phyloP scores from a whole-genome alignment of 2,797 vertebrate species.

The Pseudochromis fuscus region DNA sequence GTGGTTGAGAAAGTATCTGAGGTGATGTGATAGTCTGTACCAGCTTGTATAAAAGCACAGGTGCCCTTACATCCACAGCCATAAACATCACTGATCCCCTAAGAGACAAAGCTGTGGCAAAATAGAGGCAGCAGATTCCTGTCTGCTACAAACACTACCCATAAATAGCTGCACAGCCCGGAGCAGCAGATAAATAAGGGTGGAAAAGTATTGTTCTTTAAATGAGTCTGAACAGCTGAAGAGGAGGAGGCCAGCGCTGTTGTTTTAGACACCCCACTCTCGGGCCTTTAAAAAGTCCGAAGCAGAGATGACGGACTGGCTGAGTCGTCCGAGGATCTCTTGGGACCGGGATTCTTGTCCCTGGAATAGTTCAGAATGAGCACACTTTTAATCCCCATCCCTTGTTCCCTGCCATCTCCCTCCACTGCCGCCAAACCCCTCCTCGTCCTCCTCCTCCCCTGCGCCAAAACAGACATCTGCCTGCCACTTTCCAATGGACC shows the following conservation, averaged over 20 bases:
- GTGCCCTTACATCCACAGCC: slow-evolving; percentile 32
- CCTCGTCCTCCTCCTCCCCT: slow-evolving; percentile 23
- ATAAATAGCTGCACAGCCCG: slow-evolving; percentile 73
- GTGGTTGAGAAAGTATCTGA: background rate
- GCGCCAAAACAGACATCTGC: slow-evolving; percentile 59
- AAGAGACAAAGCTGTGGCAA: slow-evolving; percentile 66
- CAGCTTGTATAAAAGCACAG: slow-evolving; percentile 14
- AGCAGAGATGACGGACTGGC: slow-evolving; percentile 73
- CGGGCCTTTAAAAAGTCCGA: slow-evolving; percentile 78
- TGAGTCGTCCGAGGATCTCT: slow-evolving; percentile 67
- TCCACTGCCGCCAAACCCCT: slow-evolving; percentile 26
- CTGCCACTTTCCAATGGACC: slow-evolving; percentile 45
- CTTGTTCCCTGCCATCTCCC: slow-evolving; percentile 76
- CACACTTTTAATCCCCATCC: slow-evolving; percentile 83
- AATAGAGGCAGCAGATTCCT: slow-evolving; percentile 73
- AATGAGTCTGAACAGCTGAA: slow-evolving; percentile 82
- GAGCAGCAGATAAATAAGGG: slow-evolving; percentile 74
- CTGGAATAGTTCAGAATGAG: slow-evolving; percentile 89
- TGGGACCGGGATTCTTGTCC: slow-evolving; percentile 83
- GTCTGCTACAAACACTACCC: slow-evolving; percentile 57
- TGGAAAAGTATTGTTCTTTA: slow-evolving; percentile 82
- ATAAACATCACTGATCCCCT: slow-evolving; percentile 72
- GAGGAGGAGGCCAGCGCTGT: slow-evolving; percentile 64
- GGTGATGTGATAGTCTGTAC: slow-evolving; percentile 12
- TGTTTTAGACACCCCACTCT: slow-evolving; percentile 71